These are phyloP conservation scores for Ormyrus labotus DNA, from an alignment of 2,888 invertebrate genomes.

Conservation along the genomic window DNA sequence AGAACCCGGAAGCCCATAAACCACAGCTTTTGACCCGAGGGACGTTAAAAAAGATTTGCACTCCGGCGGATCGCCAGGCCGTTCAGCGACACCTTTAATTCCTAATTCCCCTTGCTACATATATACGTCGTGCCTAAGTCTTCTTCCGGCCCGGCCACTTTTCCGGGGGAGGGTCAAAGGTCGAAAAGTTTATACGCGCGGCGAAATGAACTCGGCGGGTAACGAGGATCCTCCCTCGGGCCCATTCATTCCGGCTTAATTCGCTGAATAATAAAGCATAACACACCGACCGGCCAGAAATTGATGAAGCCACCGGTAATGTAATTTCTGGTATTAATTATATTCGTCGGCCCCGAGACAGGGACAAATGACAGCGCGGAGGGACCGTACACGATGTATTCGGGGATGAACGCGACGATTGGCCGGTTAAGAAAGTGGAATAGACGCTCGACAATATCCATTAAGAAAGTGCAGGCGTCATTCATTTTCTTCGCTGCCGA, in stretches of 20 bases:
- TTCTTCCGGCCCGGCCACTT: constrained; percentile 13
- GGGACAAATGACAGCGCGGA: neutral
- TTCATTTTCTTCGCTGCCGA: constrained; percentile 39
- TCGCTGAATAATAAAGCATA: neutral
- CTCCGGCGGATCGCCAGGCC: neutral
- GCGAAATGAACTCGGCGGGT: no score
- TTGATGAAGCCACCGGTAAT: neutral
- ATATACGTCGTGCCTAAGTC: neutral
- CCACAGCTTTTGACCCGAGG: neutral
- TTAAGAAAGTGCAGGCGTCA: constrained; percentile 51
- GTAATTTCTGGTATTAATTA: constrained; percentile 18
- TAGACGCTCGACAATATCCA: constrained; percentile 19
- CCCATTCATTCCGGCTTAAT: neutral
- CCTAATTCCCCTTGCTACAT: constrained; percentile 1
- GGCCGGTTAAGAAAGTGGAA: neutral
- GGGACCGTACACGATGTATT: neutral
- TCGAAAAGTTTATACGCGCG: constrained; percentile 8
- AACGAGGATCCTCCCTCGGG: no score
- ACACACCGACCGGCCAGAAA: neutral
- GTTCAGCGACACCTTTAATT: constrained; percentile 21
- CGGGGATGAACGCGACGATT: neutral
- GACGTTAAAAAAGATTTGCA: constrained; percentile 13
- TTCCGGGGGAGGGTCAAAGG: neutral
- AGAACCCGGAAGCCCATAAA: neutral
- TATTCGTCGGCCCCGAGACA: neutral